Percentiles rank a stretch among this genome's conserved stretches.
Conservation (phyloP, 2,888 invertebrate genomes). For the Helicoverpa assulta region DNA sequence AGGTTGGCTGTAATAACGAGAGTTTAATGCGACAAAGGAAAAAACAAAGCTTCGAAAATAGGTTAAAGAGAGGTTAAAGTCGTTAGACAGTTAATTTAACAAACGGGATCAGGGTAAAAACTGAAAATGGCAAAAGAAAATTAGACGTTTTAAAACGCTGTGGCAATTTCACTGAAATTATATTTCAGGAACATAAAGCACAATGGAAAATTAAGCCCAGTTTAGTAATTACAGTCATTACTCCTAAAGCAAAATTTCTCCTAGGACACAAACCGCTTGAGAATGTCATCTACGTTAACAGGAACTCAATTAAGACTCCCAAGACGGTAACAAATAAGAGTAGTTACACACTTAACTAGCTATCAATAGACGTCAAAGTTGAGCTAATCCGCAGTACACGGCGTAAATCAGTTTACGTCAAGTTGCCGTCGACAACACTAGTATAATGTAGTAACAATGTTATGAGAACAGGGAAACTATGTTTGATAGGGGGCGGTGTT, state of each 20-base stretch:
- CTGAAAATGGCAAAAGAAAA: conserved; percentile 30
- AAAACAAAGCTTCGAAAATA: conserved; percentile 42
- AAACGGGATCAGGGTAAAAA: conserved; percentile 32
- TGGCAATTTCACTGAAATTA: neutral
- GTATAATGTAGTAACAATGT: conserved; percentile 7
- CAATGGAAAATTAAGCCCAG: neutral
- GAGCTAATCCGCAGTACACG: conserved; percentile 20
- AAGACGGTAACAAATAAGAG: conserved; percentile 23
- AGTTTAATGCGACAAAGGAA: conserved; percentile 48
- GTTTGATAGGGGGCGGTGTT: conserved; percentile 9
- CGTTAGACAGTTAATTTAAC: conserved; percentile 48
- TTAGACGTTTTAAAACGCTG: conserved; percentile 31
- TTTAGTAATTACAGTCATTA: neutral
- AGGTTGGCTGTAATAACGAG: conserved; percentile 48
- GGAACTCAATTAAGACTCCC: conserved; percentile 24
- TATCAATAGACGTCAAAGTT: conserved; percentile 35
- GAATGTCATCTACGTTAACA: conserved; percentile 22
- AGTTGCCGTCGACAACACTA: conserved; percentile 11
- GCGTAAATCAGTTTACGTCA: conserved; percentile 35
- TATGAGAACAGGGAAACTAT: conserved; percentile 11
- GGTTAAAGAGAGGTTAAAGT: conserved; percentile 36
- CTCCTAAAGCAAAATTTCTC: neutral
- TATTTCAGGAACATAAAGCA: neutral
- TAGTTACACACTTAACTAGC: conserved; percentile 10
- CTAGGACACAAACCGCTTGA: neutral